A percentile compares a stretch with the other conserved stretches of the same genome.
These are phyloP conservation scores for Aradophagus sp. DNA, from an alignment of 1,140 invertebrate genomes.

Conservation along the genomic window DNA sequence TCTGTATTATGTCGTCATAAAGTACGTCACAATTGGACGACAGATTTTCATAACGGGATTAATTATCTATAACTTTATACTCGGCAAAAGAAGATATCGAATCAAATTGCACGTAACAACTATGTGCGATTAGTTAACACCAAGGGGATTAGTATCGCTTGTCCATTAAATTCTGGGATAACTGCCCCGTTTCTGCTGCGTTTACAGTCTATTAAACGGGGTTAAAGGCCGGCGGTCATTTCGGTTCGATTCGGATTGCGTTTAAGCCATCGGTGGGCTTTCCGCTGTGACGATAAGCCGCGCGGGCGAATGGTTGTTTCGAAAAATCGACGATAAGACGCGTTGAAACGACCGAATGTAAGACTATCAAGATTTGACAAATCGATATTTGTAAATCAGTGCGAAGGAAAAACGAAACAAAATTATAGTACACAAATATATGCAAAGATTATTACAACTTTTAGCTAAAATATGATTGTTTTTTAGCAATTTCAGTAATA, in stretches of 20 bases:
- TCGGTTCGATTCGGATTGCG: slow-evolving; percentile 40
- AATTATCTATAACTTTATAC: not conserved
- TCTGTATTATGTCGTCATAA: no score
- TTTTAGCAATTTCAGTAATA: no score
- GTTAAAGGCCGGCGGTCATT: slow-evolving; percentile 61
- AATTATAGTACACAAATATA: no score
- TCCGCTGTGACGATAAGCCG: slow-evolving; percentile 14
- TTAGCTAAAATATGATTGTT: no score
- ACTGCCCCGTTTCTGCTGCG: slow-evolving; percentile 60
- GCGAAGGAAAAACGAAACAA: no score
- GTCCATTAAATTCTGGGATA: slow-evolving; percentile 63
- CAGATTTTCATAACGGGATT: not conserved
- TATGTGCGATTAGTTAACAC: slow-evolving; percentile 41
- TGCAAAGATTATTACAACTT: no score
- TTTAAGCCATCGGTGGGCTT: slow-evolving; percentile 5
- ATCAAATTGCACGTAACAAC: slow-evolving; percentile 31
- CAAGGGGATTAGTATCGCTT: slow-evolving; percentile 59
- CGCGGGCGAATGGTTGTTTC: no score
- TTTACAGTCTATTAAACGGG: slow-evolving; percentile 66
- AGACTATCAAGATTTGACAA: no score
- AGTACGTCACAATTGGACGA: no score
- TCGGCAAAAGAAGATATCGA: slow-evolving; percentile 5
- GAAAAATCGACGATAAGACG: no score
- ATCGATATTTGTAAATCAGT: no score
- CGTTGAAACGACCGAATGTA: no score